A percentile compares a stretch with the other conserved stretches of the same genome.
Conservation (phyloP, 2,113 vertebrate species). For the Gila orcuttii region DNA sequence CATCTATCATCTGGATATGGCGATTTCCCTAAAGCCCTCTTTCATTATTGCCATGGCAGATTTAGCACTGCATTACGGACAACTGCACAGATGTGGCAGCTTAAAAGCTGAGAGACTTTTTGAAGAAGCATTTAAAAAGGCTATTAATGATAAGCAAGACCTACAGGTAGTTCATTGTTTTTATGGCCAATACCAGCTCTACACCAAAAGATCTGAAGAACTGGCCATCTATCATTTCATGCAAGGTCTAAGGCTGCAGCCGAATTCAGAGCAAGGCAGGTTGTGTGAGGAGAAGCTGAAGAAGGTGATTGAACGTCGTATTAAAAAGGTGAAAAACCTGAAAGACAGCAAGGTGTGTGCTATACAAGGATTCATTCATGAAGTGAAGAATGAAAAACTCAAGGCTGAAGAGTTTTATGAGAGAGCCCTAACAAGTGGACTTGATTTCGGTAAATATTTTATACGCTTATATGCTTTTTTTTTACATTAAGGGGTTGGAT, state of each 20-base stretch:
- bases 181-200: conserved; percentile 43
- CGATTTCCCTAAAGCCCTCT: background rate
- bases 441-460: conserved; percentile 8
- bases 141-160: conserved; percentile 1
- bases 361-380: conserved; percentile 52
- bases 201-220: conserved; percentile 15
- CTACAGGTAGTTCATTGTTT: background rate
- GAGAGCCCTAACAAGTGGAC: conserved; percentile 37
- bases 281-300: conserved; percentile 10
- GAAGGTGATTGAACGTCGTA: background rate
- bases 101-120: conserved; percentile 47
- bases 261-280: background rate
- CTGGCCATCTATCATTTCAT: conserved; percentile 49
- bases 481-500: background rate
- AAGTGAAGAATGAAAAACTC: conserved; percentile 33
- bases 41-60: conserved; percentile 49
- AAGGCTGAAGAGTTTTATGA: conserved; percentile 50
- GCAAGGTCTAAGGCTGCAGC: conserved; percentile 29
- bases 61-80: conserved; percentile 30
- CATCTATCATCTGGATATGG: conserved; percentile 36
- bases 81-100: background rate
- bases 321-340: background rate
- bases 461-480: background rate
- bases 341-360: conserved; percentile 44
- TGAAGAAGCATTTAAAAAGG: conserved; percentile 29